Evolutionary conservation across 2,113 vertebrate species (phyloP).

Genomic region (Ahaetulla prasina): DNA sequence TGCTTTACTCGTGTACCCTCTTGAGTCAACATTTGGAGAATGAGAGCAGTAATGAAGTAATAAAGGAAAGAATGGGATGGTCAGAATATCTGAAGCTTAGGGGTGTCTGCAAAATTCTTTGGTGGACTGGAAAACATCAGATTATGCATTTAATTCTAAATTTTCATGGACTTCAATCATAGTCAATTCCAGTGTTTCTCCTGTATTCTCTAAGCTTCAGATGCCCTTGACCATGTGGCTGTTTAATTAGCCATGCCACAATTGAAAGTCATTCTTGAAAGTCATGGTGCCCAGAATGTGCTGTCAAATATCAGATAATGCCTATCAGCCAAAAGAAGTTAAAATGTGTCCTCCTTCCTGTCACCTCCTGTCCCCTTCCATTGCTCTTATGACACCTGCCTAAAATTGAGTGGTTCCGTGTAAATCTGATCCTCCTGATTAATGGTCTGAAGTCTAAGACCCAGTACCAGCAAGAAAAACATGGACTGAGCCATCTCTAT

Average conservation of each 20-base stretch:
- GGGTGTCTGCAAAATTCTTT: not conserved
- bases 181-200: not conserved
- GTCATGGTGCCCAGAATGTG: not conserved
- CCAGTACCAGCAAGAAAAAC: not conserved
- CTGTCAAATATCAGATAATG: not conserved
- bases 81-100: not conserved
- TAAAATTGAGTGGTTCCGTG: not conserved
- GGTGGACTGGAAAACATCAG: not conserved
- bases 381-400: not conserved
- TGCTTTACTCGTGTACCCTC: not conserved
- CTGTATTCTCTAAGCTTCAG: not conserved
- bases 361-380: not conserved
- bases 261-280: not conserved
- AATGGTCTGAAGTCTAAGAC: not conserved
- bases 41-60: not conserved
- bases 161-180: not conserved
- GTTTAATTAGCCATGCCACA: not conserved
- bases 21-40: not conserved
- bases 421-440: not conserved
- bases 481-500: no score
- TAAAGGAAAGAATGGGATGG: not conserved
- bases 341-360: not conserved
- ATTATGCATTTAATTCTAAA: not conserved
- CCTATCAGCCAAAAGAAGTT: not conserved
- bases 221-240: not conserved